phyloP scores from a whole-genome alignment of 2,888 invertebrate species.

The Sacculina carcini region DNA sequence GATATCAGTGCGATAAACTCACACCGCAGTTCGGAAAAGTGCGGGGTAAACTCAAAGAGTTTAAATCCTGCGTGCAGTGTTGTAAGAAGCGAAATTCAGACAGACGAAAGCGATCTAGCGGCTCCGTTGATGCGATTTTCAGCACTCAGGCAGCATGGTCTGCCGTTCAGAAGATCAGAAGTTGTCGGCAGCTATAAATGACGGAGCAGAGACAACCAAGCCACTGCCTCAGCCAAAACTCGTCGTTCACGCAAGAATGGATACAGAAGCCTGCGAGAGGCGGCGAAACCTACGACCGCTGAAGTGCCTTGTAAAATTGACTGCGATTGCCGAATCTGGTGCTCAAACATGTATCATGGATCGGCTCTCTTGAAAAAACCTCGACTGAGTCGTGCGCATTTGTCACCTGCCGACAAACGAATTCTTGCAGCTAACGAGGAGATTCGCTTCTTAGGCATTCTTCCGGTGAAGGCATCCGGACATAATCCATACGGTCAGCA shows the following conservation, averaged over 20 bases:
- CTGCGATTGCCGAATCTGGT: conserved; percentile 3
- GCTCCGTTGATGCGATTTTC: too few relatives aligned
- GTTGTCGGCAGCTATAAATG: background rate
- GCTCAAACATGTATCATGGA: conserved; percentile 6
- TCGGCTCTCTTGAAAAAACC: background rate
- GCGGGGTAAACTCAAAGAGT: conserved; percentile 4
- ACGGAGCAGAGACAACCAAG: background rate
- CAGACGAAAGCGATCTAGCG: background rate
- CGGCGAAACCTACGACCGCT: background rate
- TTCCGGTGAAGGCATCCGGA: conserved; percentile 1
- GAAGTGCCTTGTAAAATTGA: background rate
- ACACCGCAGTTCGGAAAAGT: conserved; percentile 6
- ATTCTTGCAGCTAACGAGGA: conserved; percentile 3
- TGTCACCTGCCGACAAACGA: conserved; percentile 2
- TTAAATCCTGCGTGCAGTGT: conserved; percentile 1
- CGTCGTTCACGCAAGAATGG: background rate
- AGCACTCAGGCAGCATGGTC: background rate
- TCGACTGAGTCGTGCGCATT: background rate
- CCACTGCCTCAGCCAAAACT: conserved; percentile 3
- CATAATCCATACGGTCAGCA: background rate
- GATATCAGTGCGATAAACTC: background rate
- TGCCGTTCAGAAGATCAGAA: background rate
- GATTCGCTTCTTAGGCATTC: background rate
- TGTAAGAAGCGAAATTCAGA: background rate
- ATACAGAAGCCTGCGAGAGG: conserved; percentile 1